These are phyloP conservation scores for Euura saliciscinereae DNA, from an alignment of 1,140 invertebrate species.

Conservation along the genomic window DNA sequence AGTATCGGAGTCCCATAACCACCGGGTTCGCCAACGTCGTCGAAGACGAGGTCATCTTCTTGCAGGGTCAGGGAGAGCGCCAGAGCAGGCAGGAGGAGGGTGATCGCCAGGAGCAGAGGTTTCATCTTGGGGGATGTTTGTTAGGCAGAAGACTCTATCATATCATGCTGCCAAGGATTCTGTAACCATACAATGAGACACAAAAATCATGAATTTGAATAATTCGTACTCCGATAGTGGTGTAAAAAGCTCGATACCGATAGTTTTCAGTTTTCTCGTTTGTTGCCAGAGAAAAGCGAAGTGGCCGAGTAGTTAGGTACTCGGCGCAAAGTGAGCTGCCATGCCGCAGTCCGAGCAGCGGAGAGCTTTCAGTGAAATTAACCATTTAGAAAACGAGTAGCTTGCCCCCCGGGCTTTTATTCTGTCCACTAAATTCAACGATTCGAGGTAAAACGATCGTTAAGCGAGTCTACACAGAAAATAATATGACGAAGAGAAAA, in stretches of 20 bases:
- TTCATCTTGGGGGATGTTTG: slow-evolving; percentile 42
- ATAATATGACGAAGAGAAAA: no score
- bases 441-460: neutral
- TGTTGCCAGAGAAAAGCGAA: no score
- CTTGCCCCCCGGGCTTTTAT: neutral
- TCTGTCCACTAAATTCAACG: no score
- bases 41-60: slow-evolving; percentile 57
- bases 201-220: slow-evolving; percentile 13
- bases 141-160: slow-evolving; percentile 38
- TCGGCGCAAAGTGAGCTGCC: neutral
- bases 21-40: slow-evolving; percentile 48
- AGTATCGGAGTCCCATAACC: slow-evolving; percentile 19
- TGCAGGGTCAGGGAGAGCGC: slow-evolving; percentile 34
- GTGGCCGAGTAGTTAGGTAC: no score
- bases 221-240: neutral
- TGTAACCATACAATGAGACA: no score
- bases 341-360: neutral
- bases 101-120: slow-evolving; percentile 26
- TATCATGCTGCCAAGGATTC: slow-evolving; percentile 46
- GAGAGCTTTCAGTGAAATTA: neutral
- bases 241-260: no score
- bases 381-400: neutral
- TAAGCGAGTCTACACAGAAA: no score
- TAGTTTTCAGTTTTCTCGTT: no score
- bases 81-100: slow-evolving; percentile 30